phyloP scores from a whole-genome alignment of 2,888 invertebrate species.

The Napeogenes sylphis region DNA sequence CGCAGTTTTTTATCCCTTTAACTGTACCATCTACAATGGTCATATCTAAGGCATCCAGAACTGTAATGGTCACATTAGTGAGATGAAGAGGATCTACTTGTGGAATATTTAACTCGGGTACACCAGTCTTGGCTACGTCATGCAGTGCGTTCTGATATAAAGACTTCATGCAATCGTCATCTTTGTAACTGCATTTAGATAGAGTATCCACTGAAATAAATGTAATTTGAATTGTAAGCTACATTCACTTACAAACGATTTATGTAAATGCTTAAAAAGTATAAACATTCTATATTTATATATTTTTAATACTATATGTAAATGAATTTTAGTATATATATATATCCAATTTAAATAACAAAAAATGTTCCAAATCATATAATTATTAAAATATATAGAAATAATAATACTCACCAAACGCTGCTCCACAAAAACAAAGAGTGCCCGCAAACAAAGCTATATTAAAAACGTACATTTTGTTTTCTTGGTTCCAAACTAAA shows the following conservation, averaged over 20 bases:
- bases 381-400: constrained; percentile 7
- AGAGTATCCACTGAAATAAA: constrained; percentile 14
- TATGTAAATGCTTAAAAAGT: too few species aligned
- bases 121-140: constrained; percentile 10
- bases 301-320: not conserved
- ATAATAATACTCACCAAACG: constrained; percentile 23
- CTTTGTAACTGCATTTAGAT: constrained; percentile 23
- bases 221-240: not conserved
- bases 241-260: too few species aligned
- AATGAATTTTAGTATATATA: too few species aligned
- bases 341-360: too few species aligned
- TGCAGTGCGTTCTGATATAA: constrained; percentile 16
- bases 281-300: not conserved
- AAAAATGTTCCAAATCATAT: too few species aligned
- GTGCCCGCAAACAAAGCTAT: constrained; percentile 11
- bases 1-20: constrained; percentile 20
- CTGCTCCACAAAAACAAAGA: constrained; percentile 19
- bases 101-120: constrained; percentile 12
- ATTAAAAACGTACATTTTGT: constrained; percentile 25
- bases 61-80: constrained; percentile 11
- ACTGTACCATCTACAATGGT: constrained; percentile 19
- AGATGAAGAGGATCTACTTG: constrained; percentile 24
- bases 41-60: constrained; percentile 15
- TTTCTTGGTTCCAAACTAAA: constrained; percentile 10
- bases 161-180: constrained; percentile 17